Base-by-base conservation (phyloP, 2,888 invertebrate genomes). In the Nomada hirtipes region DNA sequence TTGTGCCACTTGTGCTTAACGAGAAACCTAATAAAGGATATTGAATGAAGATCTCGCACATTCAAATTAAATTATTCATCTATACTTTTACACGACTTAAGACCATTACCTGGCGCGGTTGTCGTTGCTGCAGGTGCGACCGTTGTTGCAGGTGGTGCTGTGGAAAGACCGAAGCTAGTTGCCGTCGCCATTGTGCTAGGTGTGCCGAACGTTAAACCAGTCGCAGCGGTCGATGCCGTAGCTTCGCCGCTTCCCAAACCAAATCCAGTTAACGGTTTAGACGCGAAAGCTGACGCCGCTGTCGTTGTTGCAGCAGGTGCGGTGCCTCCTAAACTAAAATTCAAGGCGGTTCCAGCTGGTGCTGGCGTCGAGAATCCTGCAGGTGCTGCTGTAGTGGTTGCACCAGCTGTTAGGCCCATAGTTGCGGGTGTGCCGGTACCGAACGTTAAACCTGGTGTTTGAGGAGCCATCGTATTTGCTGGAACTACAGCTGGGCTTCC, bases 211-310 rank as follows among this genome's bases (percentile, higher is more conserved):
- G 86, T 79, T 53, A 90, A 60, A 10, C 79, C 72, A 20, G 88
- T 79, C 29, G 74, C 26, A n/a, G 74, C 80, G 36, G 78, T 60
- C 4, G 88, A 36, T 3, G 82, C 42, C 23, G 68, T 9, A 15
- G 75, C 63, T 64, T 80, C 72, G 1, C 82, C 80, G 9, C 67
- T 65, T 15, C 88, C 88, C 7, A 92, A 75, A 13, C 87, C 84
- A 47, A 92, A 91, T 42, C 88, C 90, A 11, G 88, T 72, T 13
- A 86, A 77, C 4, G 89, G 67, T 36, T 86, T 90, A 10, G 83
- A 36, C 20, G 76, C 73, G 26, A 90, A 89, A 4, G 83, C 63
- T 18, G 84, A 75, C 36, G 76, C 83, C 2, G 86, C 76, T 7
- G 89, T 72, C 4, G 82, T 65, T n/a, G 88, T 76, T 4, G 86